A percentile compares a stretch with the other conserved stretches of the same genome.
These are phyloP conservation scores for Drosophila nr. medialis DNA, from an alignment of 2,888 invertebrate genomes.

Conservation along the genomic window DNA sequence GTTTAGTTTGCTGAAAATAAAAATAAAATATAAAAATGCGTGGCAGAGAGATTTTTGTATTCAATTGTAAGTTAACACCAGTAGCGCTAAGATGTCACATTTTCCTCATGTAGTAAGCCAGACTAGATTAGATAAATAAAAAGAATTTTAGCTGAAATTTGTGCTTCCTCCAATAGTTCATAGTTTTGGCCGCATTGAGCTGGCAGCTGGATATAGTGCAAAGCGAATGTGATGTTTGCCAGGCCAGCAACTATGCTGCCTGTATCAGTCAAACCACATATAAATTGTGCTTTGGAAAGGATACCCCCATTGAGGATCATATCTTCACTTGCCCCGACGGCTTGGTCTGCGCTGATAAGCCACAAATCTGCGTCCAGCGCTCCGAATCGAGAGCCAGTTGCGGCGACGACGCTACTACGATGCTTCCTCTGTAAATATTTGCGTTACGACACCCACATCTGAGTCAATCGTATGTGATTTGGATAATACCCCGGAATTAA, in stretches of 20 bases:
- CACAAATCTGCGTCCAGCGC: constrained; percentile 81
- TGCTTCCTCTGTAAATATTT: constrained; percentile 67
- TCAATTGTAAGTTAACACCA: constrained; percentile 17
- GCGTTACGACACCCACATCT: constrained; percentile 55
- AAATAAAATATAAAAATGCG: constrained; percentile 24
- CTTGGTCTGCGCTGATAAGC: constrained; percentile 75
- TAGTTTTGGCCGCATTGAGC: constrained; percentile 18
- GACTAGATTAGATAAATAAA: background rate
- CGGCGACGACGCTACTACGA: constrained; percentile 80
- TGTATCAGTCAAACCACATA: constrained; percentile 80
- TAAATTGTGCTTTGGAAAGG: constrained; percentile 76
- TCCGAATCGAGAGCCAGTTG: constrained; percentile 76
- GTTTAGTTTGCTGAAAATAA: background rate
- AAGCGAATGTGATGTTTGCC: constrained; percentile 74
- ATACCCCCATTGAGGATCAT: constrained; percentile 64
- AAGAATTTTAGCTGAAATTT: background rate
- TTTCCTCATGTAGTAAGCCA: constrained; percentile 15
- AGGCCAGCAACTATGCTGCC: constrained; percentile 72
- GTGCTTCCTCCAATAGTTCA: constrained; percentile 7
- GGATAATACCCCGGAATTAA: constrained; percentile 6
- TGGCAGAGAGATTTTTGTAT: background rate
- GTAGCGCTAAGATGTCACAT: constrained; percentile 28
- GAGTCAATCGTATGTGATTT: constrained; percentile 61
- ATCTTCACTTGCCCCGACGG: constrained; percentile 77
- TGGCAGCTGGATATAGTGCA: constrained; percentile 23